Evolutionary conservation across 2,113 vertebrate species (phyloP).

Genomic region (Electrona antarctica): DNA sequence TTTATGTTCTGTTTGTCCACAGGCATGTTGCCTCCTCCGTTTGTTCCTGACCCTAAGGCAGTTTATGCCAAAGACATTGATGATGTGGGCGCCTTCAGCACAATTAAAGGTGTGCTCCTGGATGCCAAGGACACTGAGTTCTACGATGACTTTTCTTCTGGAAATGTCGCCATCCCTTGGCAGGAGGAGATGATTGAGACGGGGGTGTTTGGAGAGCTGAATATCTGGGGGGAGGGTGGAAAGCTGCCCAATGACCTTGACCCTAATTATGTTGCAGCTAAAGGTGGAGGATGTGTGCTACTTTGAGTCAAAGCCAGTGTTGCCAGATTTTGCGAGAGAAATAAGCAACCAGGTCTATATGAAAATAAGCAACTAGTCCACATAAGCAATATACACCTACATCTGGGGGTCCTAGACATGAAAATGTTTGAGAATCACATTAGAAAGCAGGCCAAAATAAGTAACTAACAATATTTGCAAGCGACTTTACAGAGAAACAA

Average conservation of each 20-base stretch:
- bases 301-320: conserved; percentile 52
- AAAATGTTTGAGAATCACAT: too few relatives aligned
- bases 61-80: conserved; percentile 80
- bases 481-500: too few relatives aligned
- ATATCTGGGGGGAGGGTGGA: conserved; percentile 74
- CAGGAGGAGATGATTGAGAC: conserved; percentile 83
- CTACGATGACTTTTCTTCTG: conserved; percentile 74
- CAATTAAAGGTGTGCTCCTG: conserved; percentile 74
- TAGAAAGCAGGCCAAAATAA: too few relatives aligned
- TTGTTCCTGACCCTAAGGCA: conserved; percentile 75
- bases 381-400: too few relatives aligned
- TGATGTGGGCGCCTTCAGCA: conserved; percentile 79
- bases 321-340: too few relatives aligned
- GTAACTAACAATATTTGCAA: too few relatives aligned
- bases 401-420: too few relatives aligned
- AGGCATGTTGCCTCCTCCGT: conserved; percentile 74
- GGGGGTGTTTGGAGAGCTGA: conserved; percentile 78
- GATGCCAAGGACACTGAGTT: conserved; percentile 75
- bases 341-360: too few relatives aligned
- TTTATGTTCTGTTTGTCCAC: conserved; percentile 1
- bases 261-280: conserved; percentile 71
- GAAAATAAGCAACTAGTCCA: too few relatives aligned
- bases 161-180: conserved; percentile 80
- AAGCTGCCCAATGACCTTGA: conserved; percentile 74
- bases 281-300: conserved; percentile 74